Evolutionary conservation across 1,140 invertebrate genomes (phyloP).

Genomic region (Asobara japonica): DNA sequence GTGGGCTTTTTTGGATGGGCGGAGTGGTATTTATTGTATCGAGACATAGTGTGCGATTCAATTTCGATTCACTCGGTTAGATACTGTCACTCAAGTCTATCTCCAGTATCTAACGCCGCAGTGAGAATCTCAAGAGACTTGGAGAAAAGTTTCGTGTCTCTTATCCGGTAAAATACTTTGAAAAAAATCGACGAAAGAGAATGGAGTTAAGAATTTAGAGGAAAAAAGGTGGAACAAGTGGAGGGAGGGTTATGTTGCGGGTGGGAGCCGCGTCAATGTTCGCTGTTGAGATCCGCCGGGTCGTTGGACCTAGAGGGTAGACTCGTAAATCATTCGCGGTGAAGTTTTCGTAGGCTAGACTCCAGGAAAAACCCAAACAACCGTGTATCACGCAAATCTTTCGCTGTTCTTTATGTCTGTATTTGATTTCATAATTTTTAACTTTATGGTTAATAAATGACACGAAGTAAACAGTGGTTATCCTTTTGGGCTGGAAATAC

Average conservation of each 20-base stretch:
- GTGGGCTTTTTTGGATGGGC: too few relatives aligned
- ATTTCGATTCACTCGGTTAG: slow-evolving; percentile 22
- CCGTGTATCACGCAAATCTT: background rate
- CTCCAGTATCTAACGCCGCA: slow-evolving; percentile 7
- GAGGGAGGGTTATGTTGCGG: background rate
- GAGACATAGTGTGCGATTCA: slow-evolving; percentile 20
- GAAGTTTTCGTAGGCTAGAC: background rate
- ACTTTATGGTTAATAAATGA: too few relatives aligned
- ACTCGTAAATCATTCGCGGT: slow-evolving; percentile 23
- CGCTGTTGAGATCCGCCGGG: background rate
- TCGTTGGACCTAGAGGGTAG: background rate
- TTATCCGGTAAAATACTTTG: background rate
- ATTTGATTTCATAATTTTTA: too few relatives aligned
- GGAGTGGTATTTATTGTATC: slow-evolving; percentile 22
- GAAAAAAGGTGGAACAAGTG: background rate
- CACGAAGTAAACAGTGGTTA: too few relatives aligned
- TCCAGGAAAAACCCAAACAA: background rate
- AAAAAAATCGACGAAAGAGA: background rate
- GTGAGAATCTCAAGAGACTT: background rate
- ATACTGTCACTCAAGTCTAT: slow-evolving; percentile 23
- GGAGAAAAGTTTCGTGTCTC: background rate
- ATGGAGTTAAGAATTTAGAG: background rate
- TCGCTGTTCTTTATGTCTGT: background rate
- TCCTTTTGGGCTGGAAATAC: too few relatives aligned
- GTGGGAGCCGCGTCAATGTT: slow-evolving; percentile 1